A percentile compares a stretch with the other conserved stretches of the same genome.
Evolutionary conservation across 2,888 invertebrate genomes (phyloP).

Genomic region (Epirrita christyi): DNA sequence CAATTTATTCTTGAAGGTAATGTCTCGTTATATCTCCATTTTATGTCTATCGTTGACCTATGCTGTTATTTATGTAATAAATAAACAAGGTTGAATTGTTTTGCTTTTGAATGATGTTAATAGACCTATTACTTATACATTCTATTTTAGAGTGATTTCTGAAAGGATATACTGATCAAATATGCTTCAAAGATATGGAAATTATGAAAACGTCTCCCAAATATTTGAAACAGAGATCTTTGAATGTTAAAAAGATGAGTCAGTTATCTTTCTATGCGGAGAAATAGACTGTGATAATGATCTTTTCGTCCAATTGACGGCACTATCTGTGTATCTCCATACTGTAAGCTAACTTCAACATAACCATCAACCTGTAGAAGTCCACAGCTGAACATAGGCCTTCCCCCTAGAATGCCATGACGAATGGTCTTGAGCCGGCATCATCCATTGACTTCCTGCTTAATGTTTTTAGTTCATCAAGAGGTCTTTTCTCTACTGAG

Average conservation of each 20-base stretch:
- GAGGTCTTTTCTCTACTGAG: no score
- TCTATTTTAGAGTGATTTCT: constrained; percentile 21
- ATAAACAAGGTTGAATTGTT: background rate
- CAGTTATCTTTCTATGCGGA: background rate
- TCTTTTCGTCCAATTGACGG: constrained; percentile 5
- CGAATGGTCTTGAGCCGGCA: no score
- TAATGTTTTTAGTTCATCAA: no score
- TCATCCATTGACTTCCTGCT: no score
- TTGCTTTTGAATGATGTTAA: constrained; percentile 3
- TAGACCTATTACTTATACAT: constrained; percentile 23
- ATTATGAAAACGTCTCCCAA: constrained; percentile 18
- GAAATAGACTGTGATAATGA: constrained; percentile 8
- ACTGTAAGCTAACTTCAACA: no score
- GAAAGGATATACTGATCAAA: constrained; percentile 24
- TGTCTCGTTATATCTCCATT: constrained; percentile 45
- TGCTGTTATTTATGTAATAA: no score
- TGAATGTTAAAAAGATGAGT: constrained; percentile 12
- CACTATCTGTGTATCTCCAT: no score
- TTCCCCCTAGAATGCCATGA: no score
- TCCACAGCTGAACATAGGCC: no score
- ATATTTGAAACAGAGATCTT: constrained; percentile 8
- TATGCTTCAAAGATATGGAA: constrained; percentile 33
- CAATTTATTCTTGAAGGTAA: constrained; percentile 51
- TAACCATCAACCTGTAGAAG: no score
- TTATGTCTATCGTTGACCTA: constrained; percentile 21